These are phyloP conservation scores for Nothobranchius furzeri DNA, from an alignment of 2,113 vertebrate genomes.

Conservation along the genomic window DNA sequence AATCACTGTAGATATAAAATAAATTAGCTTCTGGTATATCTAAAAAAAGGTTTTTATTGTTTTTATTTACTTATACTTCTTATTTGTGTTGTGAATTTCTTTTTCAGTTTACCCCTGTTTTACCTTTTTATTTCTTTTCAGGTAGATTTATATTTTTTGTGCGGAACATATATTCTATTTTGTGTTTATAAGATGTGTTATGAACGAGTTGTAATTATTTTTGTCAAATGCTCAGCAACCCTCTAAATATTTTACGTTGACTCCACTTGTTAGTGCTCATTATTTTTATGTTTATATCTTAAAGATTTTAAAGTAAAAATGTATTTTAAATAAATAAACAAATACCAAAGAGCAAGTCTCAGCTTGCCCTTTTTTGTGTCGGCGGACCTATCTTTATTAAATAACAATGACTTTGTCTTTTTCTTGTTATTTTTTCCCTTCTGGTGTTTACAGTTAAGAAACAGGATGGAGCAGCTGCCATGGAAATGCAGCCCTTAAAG, in stretches of 20 bases:
- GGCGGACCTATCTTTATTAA: slow-evolving; percentile 20
- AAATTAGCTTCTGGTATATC: not conserved
- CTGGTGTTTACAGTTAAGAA: slow-evolving; percentile 89
- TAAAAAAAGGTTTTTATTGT: not conserved
- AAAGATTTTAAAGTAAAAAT: not conserved
- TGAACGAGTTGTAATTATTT: not conserved
- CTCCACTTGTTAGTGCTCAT: not conserved
- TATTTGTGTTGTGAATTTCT: not conserved
- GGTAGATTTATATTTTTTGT: slow-evolving; percentile 7
- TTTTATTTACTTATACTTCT: not conserved
- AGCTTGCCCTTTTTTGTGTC: slow-evolving; percentile 4
- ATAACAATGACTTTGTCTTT: slow-evolving; percentile 32
- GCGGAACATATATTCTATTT: not conserved
- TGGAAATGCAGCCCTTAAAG: slow-evolving; percentile 99
- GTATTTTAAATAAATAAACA: too few relatives aligned
- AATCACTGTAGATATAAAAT: not conserved
- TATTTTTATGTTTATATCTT: slow-evolving; percentile 2
- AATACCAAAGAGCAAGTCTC: not conserved
- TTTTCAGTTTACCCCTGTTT: not conserved
- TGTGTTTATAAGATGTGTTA: not conserved
- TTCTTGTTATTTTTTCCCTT: not conserved
- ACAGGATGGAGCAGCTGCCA: slow-evolving; percentile 95
- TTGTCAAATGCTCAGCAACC: not conserved
- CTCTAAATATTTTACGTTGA: not conserved
- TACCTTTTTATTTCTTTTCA: slow-evolving; percentile 4